Base-by-base conservation (phyloP, 2,113 vertebrate genomes). In the Lepidiolamprologus cunningtoni region DNA sequence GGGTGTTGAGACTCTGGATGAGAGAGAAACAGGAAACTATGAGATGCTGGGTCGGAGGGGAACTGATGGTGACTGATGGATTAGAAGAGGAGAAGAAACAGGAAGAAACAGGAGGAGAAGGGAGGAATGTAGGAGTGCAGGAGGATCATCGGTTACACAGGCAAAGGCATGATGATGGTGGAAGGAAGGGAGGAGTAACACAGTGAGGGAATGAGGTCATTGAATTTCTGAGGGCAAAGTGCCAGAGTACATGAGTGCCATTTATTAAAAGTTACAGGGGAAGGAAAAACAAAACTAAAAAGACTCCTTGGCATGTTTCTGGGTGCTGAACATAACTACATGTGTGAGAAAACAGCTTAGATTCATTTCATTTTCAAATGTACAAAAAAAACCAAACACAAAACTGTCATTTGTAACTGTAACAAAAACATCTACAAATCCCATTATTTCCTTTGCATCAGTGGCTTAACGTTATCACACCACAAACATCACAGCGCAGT, bases 151-250 rank as follows among this genome's bases (percentile, higher is more conserved):
- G 33, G 19, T 35, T 28, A 35, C 47, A 35, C 52, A 12, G 28
- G 63, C 73, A 76, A 28, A 13, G 21, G 76, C 57, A 82, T 84
- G 7, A 81, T 79, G 61, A 83, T 84, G 81, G n/a, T 61, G 78
- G 63, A 87, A 89, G 86, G 80, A 87, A 85, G 80, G 53, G 33
- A 68, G 79, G 40, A 10, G 33, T 53, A 23, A 71, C 23, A 11
- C 14, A 23, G n/a, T 37, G 53, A 58, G 47, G 35, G 61, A 16
- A 28, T 45, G 81, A 85, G 71, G 52, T 81, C 53, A 53, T 4
- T 17, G 33, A 5, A 68, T 45, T 16, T 84, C 37, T 76, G 40
- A 68, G 37, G 81, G 28, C 45, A 37, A n/a, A 23, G 45, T 33
- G 55, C 84, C 81, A 66, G 81, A 68, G 33, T 7, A 40, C 87